These are phyloP conservation scores for Philereme vetulata DNA, from an alignment of 2,888 invertebrate genomes.

Conservation along the genomic window DNA sequence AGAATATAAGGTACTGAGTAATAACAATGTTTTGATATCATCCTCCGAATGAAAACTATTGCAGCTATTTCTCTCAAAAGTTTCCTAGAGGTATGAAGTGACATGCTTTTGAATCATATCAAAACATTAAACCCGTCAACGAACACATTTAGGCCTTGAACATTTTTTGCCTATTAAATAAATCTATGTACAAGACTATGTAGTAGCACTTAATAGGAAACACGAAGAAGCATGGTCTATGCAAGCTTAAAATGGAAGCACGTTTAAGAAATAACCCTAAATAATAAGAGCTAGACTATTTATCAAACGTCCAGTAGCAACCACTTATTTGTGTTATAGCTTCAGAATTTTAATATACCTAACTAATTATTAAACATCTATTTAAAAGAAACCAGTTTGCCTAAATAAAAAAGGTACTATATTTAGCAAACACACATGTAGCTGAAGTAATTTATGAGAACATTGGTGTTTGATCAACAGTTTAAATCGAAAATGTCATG, in stretches of 20 bases:
- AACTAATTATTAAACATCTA: slow-evolving; percentile 4
- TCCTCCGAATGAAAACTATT: slow-evolving; percentile 10
- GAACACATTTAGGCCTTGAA: slow-evolving; percentile 55
- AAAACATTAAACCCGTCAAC: slow-evolving; percentile 36
- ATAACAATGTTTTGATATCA: slow-evolving; percentile 25
- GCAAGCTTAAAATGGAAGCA: slow-evolving; percentile 62
- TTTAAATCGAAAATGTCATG: slow-evolving; percentile 15
- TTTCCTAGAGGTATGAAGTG: neutral
- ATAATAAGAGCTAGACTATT: slow-evolving; percentile 31
- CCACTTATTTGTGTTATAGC: slow-evolving; percentile 1
- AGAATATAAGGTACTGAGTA: slow-evolving; percentile 14
- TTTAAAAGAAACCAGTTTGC: slow-evolving; percentile 2
- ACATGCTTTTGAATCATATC: slow-evolving; percentile 27
- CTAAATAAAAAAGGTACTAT: slow-evolving; percentile 8
- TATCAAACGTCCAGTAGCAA: slow-evolving; percentile 28
- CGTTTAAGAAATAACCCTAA: slow-evolving; percentile 45
- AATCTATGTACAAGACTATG: slow-evolving; percentile 45
- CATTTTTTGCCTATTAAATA: slow-evolving; percentile 45
- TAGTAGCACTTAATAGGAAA: slow-evolving; percentile 50
- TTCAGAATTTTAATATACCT: slow-evolving; percentile 1
- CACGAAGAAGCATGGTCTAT: slow-evolving; percentile 51
- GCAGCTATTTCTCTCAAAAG: neutral
- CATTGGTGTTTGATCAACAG: slow-evolving; percentile 6
- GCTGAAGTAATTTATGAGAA: neutral
- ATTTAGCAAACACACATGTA: neutral